These are phyloP conservation scores for Tolypeutes matacus DNA, from an alignment of 2,797 vertebrate genomes.

Conservation along the genomic window DNA sequence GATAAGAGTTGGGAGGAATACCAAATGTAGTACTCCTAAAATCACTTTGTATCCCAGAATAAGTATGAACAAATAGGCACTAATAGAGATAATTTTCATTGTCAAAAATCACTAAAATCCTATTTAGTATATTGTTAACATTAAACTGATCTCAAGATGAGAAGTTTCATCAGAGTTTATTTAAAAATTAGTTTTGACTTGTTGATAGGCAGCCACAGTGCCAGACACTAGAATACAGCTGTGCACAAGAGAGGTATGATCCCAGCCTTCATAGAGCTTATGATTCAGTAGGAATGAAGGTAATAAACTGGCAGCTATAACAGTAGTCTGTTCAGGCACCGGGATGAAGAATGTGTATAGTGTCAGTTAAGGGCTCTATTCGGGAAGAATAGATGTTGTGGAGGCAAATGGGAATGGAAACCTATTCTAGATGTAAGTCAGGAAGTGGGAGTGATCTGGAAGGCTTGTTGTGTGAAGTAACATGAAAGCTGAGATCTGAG, in stretches of 20 bases:
- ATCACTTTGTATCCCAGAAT: slow-evolving; percentile 5
- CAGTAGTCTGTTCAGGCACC: neutral
- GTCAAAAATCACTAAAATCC: neutral
- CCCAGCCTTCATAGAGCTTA: neutral
- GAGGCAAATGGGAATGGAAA: neutral
- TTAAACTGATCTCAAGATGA: neutral
- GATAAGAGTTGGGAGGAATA: neutral
- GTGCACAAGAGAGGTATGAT: neutral
- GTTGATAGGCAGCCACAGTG: neutral
- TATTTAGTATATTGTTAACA: neutral
- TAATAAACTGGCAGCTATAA: neutral
- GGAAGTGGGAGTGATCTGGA: neutral
- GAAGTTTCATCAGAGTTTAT: neutral
- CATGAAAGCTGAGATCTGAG: neutral
- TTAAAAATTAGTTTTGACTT: slow-evolving; percentile 38
- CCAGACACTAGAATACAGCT: neutral
- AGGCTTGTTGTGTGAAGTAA: neutral
- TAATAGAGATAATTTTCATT: slow-evolving; percentile 42
- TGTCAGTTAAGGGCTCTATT: neutral
- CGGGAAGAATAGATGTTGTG: neutral
- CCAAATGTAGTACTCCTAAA: neutral
- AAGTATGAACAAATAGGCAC: neutral
- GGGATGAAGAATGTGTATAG: neutral
- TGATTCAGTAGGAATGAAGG: neutral
- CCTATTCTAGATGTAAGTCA: neutral